Percentiles rank a stretch among this genome's conserved stretches.
phyloP scores from a whole-genome alignment of 1,140 invertebrate species.

The Meteorus sp. region DNA sequence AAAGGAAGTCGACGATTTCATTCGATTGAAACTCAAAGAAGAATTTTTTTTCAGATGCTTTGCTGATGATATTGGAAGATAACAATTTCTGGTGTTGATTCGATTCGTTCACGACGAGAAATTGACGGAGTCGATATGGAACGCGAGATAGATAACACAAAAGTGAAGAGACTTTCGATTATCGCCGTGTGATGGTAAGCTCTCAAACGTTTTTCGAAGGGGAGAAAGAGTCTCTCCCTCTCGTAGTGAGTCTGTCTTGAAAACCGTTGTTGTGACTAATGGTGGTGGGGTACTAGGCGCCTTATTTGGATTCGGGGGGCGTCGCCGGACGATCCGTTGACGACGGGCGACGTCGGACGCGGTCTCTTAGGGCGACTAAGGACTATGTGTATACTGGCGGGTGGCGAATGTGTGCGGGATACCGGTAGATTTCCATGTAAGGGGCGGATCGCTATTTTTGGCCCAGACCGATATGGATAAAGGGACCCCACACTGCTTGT shows the following conservation, averaged over 20 bases:
- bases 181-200: not conserved
- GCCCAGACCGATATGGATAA: constrained; percentile 53
- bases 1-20: no score
- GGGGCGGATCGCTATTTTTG: constrained; percentile 54
- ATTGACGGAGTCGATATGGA: not conserved
- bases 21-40: no score
- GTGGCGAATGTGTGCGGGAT: constrained; percentile 25
- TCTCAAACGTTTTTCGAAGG: constrained; percentile 34
- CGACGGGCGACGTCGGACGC: constrained; percentile 27
- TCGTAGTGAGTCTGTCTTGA: not conserved
- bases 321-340: constrained; percentile 31
- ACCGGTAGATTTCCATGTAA: constrained; percentile 50
- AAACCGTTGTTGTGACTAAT: no score
- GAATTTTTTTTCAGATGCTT: no score
- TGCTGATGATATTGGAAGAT: no score
- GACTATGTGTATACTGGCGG: constrained; percentile 37
- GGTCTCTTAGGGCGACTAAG: constrained; percentile 49
- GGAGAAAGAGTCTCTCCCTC: constrained; percentile 14
- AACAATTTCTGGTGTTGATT: no score
- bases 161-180: constrained; percentile 9
- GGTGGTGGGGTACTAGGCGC: constrained; percentile 38
- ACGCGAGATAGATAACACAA: constrained; percentile 5
- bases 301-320: constrained; percentile 56
- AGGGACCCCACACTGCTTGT: constrained; percentile 46
- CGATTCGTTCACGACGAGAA: no score